These are phyloP conservation scores for Lordiphosa stackelbergi DNA, from an alignment of 1,140 invertebrate genomes.

Conservation along the genomic window DNA sequence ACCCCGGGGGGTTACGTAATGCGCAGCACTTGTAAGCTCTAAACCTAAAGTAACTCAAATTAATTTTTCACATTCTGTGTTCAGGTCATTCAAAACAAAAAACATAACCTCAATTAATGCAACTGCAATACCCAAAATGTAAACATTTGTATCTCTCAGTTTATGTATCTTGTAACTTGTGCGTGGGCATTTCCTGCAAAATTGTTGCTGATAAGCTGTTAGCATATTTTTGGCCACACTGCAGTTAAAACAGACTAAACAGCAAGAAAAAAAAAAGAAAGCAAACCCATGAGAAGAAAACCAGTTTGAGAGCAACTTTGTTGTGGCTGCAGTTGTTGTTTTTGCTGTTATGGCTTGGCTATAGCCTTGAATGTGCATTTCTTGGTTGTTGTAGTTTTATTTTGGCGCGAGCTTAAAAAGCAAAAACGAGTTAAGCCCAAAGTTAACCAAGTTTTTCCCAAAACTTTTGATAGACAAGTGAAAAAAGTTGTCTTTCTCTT, in stretches of 20 bases:
- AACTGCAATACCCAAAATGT: too few relatives aligned
- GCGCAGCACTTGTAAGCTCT: too few relatives aligned
- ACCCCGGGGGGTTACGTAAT: too few relatives aligned
- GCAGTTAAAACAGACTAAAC: constrained; percentile 27
- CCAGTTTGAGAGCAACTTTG: constrained; percentile 44
- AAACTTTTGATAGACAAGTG: constrained; percentile 49
- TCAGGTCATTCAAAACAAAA: too few relatives aligned
- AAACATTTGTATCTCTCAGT: neutral
- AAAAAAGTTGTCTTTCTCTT: constrained; percentile 25
- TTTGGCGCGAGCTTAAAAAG: constrained; percentile 63
- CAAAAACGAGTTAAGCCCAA: constrained; percentile 29
- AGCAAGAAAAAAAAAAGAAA: constrained; percentile 61
- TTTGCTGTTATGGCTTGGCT: constrained; percentile 29
- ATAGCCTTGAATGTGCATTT: constrained; percentile 72
- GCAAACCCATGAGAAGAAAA: constrained; percentile 49
- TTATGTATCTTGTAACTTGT: constrained; percentile 10
- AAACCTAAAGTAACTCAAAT: too few relatives aligned
- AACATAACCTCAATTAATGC: too few relatives aligned
- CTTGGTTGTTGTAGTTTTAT: constrained; percentile 50
- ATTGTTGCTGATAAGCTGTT: constrained; percentile 41
- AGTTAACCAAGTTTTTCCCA: constrained; percentile 40
- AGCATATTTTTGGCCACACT: constrained; percentile 60
- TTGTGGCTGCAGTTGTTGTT: constrained; percentile 21
- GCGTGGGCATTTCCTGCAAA: constrained; percentile 56
- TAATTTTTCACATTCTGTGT: too few relatives aligned